phyloP scores from a whole-genome alignment of 2,888 invertebrate genomes.

The Drosophila gaucha region DNA sequence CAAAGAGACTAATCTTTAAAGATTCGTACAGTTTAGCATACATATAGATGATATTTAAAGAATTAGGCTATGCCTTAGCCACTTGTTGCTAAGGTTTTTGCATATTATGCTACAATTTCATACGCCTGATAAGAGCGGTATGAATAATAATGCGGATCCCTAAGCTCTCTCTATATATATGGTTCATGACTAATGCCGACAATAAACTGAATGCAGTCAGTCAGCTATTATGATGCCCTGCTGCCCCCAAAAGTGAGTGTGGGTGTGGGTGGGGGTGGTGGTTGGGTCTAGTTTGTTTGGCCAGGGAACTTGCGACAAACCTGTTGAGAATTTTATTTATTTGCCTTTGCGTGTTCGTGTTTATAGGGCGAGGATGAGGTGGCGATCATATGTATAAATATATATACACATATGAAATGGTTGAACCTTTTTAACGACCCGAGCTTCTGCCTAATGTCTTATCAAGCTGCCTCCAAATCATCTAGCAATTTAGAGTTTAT shows the following conservation, averaged over 20 bases:
- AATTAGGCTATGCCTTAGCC: conserved; percentile 1
- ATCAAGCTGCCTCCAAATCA: conserved; percentile 31
- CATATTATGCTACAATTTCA: conserved; percentile 8
- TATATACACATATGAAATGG: neutral
- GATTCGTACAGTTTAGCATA: neutral
- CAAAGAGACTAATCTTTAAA: neutral
- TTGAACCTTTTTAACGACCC: conserved; percentile 43
- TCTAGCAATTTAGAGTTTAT: conserved; percentile 37
- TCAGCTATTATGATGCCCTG: conserved; percentile 25
- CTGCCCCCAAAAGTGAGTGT: conserved; percentile 12
- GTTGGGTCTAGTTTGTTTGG: conserved; percentile 30
- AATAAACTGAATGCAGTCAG: conserved; percentile 33
- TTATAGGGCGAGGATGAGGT: conserved; percentile 20
- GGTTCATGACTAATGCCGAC: conserved; percentile 42
- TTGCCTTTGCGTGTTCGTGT: conserved; percentile 22
- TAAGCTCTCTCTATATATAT: conserved; percentile 25
- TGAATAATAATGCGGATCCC: conserved; percentile 60
- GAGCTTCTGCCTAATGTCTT: conserved; percentile 21
- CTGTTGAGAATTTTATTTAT: conserved; percentile 43
- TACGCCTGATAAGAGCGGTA: conserved; percentile 41
- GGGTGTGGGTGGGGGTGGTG: conserved; percentile 14
- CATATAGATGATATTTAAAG: neutral
- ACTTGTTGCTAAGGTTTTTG: conserved; percentile 20
- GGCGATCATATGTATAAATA: conserved; percentile 18
- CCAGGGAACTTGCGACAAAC: conserved; percentile 48